Percentiles rank a stretch among this genome's conserved stretches.
phyloP scores from a whole-genome alignment of 2,113 vertebrate genomes.

The Tragelaphus imberbis region DNA sequence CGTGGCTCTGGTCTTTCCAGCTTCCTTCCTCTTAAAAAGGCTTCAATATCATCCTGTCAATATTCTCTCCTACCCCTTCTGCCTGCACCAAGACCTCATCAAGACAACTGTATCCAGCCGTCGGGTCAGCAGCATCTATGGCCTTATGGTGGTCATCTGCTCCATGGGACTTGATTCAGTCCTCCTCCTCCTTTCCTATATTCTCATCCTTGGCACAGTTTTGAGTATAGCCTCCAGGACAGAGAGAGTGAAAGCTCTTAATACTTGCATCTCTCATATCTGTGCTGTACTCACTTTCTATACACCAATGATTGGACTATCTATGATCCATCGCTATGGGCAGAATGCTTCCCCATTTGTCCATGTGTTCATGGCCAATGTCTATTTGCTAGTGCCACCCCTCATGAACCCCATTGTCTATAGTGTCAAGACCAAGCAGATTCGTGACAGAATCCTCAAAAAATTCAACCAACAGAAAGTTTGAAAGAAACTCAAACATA shows the following conservation, averaged over 20 bases:
- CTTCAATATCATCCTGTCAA: conserved; percentile 54
- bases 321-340: conserved; percentile 25
- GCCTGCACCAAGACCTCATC: conserved; percentile 60
- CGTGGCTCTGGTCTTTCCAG: conserved; percentile 59
- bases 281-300: conserved; percentile 49
- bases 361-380: conserved; percentile 23
- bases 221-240: conserved; percentile 52
- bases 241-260: conserved; percentile 46
- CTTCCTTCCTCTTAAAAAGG: conserved; percentile 66
- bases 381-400: conserved; percentile 57
- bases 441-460: background rate
- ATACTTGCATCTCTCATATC: conserved; percentile 47
- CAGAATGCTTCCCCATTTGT: conserved; percentile 44
- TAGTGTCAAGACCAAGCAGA: conserved; percentile 41
- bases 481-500: background rate
- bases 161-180: conserved; percentile 62
- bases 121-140: conserved; percentile 59
- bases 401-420: conserved; percentile 33
- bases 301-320: conserved; percentile 28
- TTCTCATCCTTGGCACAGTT: conserved; percentile 55
- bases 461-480: conserved; percentile 58
- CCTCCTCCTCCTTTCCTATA: conserved; percentile 55
- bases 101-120: conserved; percentile 42
- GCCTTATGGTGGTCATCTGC: conserved; percentile 60
- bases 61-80: conserved; percentile 58